phyloP scores from a whole-genome alignment of 2,888 invertebrate species.

The Omphaloscelis lunosa region DNA sequence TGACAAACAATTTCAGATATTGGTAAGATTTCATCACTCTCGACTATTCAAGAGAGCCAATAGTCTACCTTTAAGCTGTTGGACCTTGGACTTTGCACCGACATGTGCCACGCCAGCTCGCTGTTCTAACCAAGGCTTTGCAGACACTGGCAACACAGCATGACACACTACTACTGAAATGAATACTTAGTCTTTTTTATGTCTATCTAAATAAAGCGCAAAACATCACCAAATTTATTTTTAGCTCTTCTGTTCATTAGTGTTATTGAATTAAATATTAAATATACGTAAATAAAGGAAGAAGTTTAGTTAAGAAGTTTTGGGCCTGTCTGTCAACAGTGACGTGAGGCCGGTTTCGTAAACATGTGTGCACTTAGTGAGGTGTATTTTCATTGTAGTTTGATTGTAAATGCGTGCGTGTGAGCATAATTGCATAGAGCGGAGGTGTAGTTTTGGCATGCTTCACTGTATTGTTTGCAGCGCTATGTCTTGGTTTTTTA shows the following conservation, averaged over 20 bases:
- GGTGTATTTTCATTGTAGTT: too few relatives aligned
- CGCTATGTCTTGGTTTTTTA: too few relatives aligned
- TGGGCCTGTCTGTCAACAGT: too few relatives aligned
- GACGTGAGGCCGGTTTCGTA: too few relatives aligned
- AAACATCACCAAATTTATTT: conserved; percentile 10
- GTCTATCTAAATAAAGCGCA: neutral
- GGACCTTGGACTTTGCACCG: conserved; percentile 51
- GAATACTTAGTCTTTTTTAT: conserved; percentile 5
- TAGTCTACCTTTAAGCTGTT: conserved; percentile 14
- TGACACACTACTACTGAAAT: conserved; percentile 7
- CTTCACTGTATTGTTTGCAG: too few relatives aligned
- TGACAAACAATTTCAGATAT: neutral
- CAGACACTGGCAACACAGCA: conserved; percentile 15
- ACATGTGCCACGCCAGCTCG: conserved; percentile 27
- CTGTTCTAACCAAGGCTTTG: conserved; percentile 38
- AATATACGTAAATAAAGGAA: neutral
- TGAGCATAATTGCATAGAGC: too few relatives aligned
- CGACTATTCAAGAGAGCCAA: conserved; percentile 13
- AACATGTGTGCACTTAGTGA: too few relatives aligned
- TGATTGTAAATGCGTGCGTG: too few relatives aligned
- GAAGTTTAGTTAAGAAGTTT: neutral
- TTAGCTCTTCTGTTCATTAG: neutral
- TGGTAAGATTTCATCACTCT: conserved; percentile 18
- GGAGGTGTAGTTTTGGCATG: too few relatives aligned
- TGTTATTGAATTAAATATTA: neutral